These are phyloP conservation scores for Halictus rubicundus DNA, from an alignment of 1,140 invertebrate genomes.

Conservation along the genomic window DNA sequence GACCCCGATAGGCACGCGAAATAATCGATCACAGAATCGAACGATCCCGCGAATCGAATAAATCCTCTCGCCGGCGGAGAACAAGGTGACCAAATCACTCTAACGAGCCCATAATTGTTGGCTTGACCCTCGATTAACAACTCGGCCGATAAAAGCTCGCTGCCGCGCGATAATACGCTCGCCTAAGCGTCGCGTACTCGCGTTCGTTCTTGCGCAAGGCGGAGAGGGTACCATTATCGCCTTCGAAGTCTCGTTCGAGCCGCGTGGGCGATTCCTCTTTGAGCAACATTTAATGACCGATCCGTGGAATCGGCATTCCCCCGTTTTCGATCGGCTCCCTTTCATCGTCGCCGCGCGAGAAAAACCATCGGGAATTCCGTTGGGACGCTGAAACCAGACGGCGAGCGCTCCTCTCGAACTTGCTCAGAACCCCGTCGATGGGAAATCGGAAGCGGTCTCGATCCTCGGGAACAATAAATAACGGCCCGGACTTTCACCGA, in stretches of 20 bases:
- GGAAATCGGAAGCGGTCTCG: slow-evolving; percentile 40
- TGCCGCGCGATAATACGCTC: slow-evolving; percentile 42
- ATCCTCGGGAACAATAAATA: slow-evolving; percentile 57
- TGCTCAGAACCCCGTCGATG: neutral
- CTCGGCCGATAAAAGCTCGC: slow-evolving; percentile 42
- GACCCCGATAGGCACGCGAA: too few species aligned
- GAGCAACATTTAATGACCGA: slow-evolving; percentile 39
- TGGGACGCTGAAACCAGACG: neutral
- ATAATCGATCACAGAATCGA: too few species aligned
- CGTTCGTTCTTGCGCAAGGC: slow-evolving; percentile 55
- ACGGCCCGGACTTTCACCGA: slow-evolving; percentile 57
- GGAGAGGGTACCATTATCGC: slow-evolving; percentile 49
- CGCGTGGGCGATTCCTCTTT: slow-evolving; percentile 60
- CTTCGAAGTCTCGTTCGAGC: neutral
- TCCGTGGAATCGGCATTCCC: slow-evolving; percentile 19
- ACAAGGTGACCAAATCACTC: slow-evolving; percentile 27
- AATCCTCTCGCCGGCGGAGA: too few species aligned
- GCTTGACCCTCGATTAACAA: slow-evolving; percentile 12
- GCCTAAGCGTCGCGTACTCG: neutral
- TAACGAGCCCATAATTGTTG: slow-evolving; percentile 29
- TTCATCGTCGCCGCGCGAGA: slow-evolving; percentile 25
- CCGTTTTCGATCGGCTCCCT: slow-evolving; percentile 18
- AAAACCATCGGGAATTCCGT: slow-evolving; percentile 5
- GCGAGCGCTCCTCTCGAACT: neutral
- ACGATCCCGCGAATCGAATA: too few species aligned